Conservation (phyloP, 2,888 invertebrate genomes). For the Campoplex capitator region DNA sequence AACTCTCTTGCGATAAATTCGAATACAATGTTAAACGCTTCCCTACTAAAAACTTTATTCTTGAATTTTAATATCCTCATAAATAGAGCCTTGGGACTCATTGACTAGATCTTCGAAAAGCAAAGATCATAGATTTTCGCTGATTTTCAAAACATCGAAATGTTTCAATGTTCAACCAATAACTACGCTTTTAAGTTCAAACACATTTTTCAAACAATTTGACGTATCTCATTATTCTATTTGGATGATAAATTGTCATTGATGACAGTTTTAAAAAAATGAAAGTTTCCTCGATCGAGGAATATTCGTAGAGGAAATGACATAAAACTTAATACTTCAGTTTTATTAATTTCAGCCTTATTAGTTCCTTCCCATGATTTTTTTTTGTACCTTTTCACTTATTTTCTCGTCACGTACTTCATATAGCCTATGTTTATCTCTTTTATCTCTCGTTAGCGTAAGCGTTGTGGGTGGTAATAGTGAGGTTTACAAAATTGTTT, state of each 20-base stretch:
- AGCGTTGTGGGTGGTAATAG: conserved; percentile 61
- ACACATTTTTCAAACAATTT: neutral
- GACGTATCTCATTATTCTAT: neutral
- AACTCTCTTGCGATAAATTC: neutral
- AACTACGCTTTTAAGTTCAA: neutral
- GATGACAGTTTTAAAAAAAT: neutral
- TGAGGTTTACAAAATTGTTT: conserved; percentile 65
- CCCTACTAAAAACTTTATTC: neutral
- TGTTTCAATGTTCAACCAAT: neutral
- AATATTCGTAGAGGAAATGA: neutral
- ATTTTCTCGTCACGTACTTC: neutral
- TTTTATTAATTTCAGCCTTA: too few species aligned
- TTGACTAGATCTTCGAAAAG: too few species aligned
- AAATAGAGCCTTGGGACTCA: neutral
- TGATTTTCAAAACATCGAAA: neutral
- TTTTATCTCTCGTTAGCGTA: conserved; percentile 9
- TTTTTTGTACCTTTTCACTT: neutral
- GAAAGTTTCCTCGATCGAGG: neutral
- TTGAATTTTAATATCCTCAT: conserved; percentile 9
- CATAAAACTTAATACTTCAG: neutral
- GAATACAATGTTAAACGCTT: neutral
- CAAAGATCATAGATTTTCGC: neutral
- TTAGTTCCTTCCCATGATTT: neutral
- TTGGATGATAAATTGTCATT: neutral
- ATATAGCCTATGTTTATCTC: neutral